Base-by-base conservation (phyloP, 2,888 invertebrate species). In the Dendrolimus pini region DNA sequence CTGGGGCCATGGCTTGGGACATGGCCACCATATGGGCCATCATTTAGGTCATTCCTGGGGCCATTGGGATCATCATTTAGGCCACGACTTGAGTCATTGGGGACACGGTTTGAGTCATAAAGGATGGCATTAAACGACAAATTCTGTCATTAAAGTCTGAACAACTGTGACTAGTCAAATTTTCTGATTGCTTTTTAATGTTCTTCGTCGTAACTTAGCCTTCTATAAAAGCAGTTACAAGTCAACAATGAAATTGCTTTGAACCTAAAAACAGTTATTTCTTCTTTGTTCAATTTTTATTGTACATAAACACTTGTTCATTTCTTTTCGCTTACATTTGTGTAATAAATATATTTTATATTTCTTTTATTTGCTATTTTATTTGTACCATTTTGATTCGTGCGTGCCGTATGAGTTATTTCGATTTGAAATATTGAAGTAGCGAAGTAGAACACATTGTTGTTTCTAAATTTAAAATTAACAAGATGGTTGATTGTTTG, bases 101-200 rank as follows among this genome's bases (percentile, higher is more conserved):
- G 58, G 55, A 7, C 55, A 55, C n/a, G 74, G 71, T 41, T 67
- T 56, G 55, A 59, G 59, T 6, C 47, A 47, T 12, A 47, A 47
- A 47, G 47, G 47, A 47, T 47, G 60, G 61, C 61, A 63, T 41
- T 65, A 60, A 63, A 41, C 56, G 42, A 56, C 56, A 47, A 47
- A 47, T 47, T 12, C 47, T 12, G 47, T 10, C 12, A 47, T 47
- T 47, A 12, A 47, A 47, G 47, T 9, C 10, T 47, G 47, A 47
- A 47, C 9, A 47, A 47, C 47, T 10, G 12, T 47, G 12, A 10
- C 47, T 47, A 47, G 47, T 47, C 47, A 47, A 47, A 47, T 47
- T 47, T 47, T 30, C 30, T 30, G 6, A 30, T 6, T 30, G 30
- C 0, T 30, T 30, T 30, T 30, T 30, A 30, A 30, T 30, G 30